These are phyloP conservation scores for Pandemis heparana DNA, from an alignment of 2,888 invertebrate genomes.

Conservation along the genomic window DNA sequence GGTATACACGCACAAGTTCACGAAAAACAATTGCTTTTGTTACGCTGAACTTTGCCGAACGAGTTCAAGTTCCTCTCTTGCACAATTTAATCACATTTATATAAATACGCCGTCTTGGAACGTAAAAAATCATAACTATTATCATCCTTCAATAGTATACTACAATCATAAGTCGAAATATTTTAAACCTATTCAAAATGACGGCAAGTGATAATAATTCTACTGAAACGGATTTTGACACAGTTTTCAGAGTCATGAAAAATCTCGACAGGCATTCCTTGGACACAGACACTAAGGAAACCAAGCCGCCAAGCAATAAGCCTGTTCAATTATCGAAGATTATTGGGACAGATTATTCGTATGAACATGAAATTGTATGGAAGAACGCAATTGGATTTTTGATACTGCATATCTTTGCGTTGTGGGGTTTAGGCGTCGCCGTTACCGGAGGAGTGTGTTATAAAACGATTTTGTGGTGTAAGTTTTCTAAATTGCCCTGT, in stretches of 20 bases:
- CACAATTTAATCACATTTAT: constrained; percentile 20
- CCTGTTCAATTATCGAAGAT: constrained; percentile 49
- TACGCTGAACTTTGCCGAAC: constrained; percentile 15
- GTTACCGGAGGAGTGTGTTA: constrained; percentile 53
- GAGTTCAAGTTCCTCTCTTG: constrained; percentile 36
- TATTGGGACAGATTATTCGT: constrained; percentile 66
- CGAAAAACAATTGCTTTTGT: constrained; percentile 33
- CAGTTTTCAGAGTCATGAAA: constrained; percentile 14
- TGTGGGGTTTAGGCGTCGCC: constrained; percentile 70
- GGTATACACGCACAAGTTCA: constrained; percentile 27
- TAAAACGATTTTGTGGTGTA: constrained; percentile 43
- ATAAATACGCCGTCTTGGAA: constrained; percentile 5
- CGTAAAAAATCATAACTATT: background rate
- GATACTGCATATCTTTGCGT: constrained; percentile 76
- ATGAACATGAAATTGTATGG: constrained; percentile 86
- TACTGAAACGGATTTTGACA: constrained; percentile 17
- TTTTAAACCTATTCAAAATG: constrained; percentile 31
- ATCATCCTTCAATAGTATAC: background rate
- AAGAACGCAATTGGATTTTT: constrained; percentile 86
- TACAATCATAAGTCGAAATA: too few species aligned
- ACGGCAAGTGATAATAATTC: constrained; percentile 22
- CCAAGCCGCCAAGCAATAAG: constrained; percentile 4
- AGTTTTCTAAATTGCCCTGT: constrained; percentile 26
- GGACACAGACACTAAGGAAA: constrained; percentile 8
- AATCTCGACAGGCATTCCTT: background rate